Evolutionary conservation across 2,113 vertebrate species (phyloP).

Genomic region (Vulpes lagopus): DNA sequence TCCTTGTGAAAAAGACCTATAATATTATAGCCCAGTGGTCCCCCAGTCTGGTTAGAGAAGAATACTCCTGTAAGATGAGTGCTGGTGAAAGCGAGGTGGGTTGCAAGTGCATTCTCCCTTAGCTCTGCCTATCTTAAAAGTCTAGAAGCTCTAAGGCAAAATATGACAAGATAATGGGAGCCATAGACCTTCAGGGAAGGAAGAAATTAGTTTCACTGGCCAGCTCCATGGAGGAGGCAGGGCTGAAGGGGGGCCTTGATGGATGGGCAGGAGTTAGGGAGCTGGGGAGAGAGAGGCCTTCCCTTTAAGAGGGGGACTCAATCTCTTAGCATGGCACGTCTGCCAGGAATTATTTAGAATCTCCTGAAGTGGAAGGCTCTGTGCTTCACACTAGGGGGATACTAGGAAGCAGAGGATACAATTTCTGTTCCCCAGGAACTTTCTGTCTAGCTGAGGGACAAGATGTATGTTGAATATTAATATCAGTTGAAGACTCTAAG

Average conservation of each 20-base stretch:
- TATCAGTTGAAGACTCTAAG: not conserved
- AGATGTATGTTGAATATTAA: conserved; percentile 9
- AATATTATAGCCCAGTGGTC: not conserved
- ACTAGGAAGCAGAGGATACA: not conserved
- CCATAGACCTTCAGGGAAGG: not conserved
- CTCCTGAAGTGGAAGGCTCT: not conserved
- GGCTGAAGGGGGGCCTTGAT: not conserved
- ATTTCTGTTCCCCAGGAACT: conserved; percentile 32
- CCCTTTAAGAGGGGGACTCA: not conserved
- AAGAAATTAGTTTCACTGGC: not conserved
- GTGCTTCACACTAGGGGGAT: not conserved
- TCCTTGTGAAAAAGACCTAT: not conserved
- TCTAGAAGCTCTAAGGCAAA: not conserved
- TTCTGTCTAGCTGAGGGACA: conserved; percentile 17
- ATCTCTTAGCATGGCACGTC: not conserved
- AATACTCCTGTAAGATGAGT: not conserved
- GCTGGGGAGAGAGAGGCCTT: not conserved
- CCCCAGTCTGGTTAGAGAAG: not conserved
- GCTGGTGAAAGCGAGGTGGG: not conserved
- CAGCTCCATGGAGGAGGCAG: not conserved
- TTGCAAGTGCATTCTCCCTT: not conserved
- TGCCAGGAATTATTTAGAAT: not conserved
- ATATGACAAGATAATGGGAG: not conserved
- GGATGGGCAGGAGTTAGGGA: not conserved
- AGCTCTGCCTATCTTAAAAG: not conserved